These are phyloP conservation scores for Ceratotherium simum DNA, from an alignment of 2,113 vertebrate genomes.

Conservation along the genomic window DNA sequence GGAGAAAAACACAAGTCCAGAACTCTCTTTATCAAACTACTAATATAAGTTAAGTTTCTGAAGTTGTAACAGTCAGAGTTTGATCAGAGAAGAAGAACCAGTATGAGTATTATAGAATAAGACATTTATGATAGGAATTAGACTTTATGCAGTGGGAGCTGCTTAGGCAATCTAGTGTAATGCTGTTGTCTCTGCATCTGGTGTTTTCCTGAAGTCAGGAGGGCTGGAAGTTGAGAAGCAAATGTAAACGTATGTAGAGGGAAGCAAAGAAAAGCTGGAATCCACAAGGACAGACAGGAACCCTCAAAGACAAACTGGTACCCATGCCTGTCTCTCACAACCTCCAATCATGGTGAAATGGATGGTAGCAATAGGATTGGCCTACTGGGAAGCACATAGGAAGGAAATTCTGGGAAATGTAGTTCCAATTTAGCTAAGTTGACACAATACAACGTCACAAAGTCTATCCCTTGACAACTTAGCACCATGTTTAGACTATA, in stretches of 20 bases:
- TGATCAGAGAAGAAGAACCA: not conserved
- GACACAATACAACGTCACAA: not conserved
- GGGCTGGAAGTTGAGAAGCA: not conserved
- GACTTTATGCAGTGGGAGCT: not conserved
- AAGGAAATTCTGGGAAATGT: not conserved
- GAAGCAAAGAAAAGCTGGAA: not conserved
- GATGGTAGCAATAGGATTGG: too few relatives aligned
- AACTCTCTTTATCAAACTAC: not conserved
- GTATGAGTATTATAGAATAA: not conserved
- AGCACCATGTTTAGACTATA: not conserved
- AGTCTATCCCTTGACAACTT: not conserved
- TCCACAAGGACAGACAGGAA: not conserved
- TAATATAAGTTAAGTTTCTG: not conserved
- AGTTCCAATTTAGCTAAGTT: not conserved
- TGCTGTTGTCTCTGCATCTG: not conserved
- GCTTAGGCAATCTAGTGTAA: not conserved
- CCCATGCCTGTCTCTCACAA: not conserved
- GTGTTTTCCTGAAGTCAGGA: not conserved
- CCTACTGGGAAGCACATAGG: not conserved
- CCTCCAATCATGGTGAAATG: not conserved
- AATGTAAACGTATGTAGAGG: not conserved
- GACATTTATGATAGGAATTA: not conserved
- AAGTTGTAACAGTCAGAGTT: not conserved
- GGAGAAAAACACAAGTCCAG: not conserved
- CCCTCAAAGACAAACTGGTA: not conserved